Base-by-base conservation (phyloP, 53 echinoderm and acorn worm species). In the Holothuria scabra region DNA sequence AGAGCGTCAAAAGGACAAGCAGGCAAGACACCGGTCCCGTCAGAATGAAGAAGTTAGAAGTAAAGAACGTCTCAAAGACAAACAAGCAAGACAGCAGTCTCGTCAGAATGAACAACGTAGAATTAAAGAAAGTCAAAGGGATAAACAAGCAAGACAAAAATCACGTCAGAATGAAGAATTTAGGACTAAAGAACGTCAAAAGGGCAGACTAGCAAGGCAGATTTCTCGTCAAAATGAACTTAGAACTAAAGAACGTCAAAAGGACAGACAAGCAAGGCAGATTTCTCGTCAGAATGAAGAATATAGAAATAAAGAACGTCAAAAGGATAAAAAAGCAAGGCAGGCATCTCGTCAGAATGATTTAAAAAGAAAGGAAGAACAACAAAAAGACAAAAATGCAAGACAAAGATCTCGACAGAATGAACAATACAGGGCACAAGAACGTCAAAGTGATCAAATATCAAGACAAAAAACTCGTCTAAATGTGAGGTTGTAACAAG, bases 251-350 rank as follows among this genome's bases (percentile, higher is more conserved):
- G 18, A 35, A 5, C 69, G 34, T 34, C 69, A 37, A 9, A 37
- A n/a, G n/a, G 48, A 74, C 63, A 63, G 18, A 13, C 63, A 12
- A 13, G 11, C 63, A 4, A 63, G 8, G 12, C 2, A 63, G n/a
- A 63, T 20, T 63, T 16, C 63, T 19, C 63, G 11, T 9, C 63
- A 63, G 12, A 63, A 63, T 63, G 63, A 63, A 63, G 63, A 63
- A 13, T 19, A 63, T 4, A 5, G 63, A 18, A 29, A 25, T 20
- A 63, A 4, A 4, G 21, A 63, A 9, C 63, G 63, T 63, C 3
- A 6, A 9, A 18, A 1, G 11, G 29, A 7, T 24, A 63, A 13
- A 63, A 16, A 12, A 1, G 11, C 63, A 18, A 63, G 8, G 12
- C 2, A 63, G n/a, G 22, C 22, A 19, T 2, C 63, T 1, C 63